Conservation (phyloP, 64 coral and sea anemone species). For the Anthopleura sola region DNA sequence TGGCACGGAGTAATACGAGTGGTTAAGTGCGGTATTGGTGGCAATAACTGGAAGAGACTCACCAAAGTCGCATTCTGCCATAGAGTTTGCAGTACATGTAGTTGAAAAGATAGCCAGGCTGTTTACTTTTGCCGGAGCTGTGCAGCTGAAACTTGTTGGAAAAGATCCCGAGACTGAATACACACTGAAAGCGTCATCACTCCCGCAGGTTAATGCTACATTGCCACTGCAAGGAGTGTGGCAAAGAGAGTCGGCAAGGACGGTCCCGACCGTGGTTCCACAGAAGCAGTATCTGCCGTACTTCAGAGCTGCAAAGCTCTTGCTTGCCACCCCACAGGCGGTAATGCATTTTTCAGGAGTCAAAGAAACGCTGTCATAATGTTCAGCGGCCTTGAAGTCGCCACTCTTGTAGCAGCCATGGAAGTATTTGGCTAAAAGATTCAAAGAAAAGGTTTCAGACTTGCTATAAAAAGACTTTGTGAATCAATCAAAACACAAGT, state of each 20-base stretch:
- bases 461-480: too few species aligned
- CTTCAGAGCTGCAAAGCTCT: constrained; percentile 48
- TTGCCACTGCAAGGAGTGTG: constrained; percentile 62
- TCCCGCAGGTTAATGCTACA: constrained; percentile 49
- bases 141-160: constrained; percentile 28
- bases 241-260: constrained; percentile 24
- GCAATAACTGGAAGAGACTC: not conserved
- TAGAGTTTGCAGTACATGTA: not conserved
- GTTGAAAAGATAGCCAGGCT: constrained; percentile 8
- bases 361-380: constrained; percentile 25
- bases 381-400: constrained; percentile 40
- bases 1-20: not conserved
- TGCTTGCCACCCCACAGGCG: constrained; percentile 45
- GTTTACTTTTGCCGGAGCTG: constrained; percentile 20
- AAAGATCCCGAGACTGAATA: constrained; percentile 44
- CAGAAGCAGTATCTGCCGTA: constrained; percentile 67
- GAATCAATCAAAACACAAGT: too few species aligned
- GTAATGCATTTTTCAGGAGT: constrained; percentile 67
- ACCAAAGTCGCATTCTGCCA: not conserved
- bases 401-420: constrained; percentile 51
- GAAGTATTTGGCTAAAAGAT: constrained; percentile 41
- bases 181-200: constrained; percentile 47
- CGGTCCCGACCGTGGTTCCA: not conserved
- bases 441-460: not conserved
- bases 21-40: not conserved